These are phyloP conservation scores for Pterostichus madidus DNA, from an alignment of 2,888 invertebrate genomes.

Conservation along the genomic window DNA sequence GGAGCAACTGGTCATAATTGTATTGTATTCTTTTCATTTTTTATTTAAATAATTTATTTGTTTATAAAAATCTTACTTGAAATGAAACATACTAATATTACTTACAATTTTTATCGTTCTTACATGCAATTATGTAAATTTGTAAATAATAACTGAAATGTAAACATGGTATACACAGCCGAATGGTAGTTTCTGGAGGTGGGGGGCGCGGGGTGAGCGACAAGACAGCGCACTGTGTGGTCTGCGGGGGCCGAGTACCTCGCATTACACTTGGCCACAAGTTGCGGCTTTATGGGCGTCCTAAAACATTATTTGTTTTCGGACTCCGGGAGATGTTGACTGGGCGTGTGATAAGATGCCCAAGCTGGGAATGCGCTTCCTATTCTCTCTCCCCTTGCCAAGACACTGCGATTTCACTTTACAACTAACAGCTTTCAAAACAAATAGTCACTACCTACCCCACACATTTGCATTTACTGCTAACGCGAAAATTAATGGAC, in stretches of 20 bases:
- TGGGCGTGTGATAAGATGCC: conserved; percentile 60
- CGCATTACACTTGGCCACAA: conserved; percentile 52
- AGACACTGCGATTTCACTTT: conserved; percentile 28
- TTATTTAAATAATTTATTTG: too few species aligned
- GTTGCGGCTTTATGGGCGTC: conserved; percentile 60
- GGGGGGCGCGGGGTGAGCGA: neutral
- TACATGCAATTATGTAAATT: neutral
- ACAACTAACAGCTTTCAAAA: conserved; percentile 50
- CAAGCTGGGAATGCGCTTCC: conserved; percentile 43
- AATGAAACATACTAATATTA: too few species aligned
- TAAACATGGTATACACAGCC: too few species aligned
- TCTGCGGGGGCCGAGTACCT: conserved; percentile 37
- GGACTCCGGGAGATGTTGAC: conserved; percentile 31
- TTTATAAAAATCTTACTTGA: too few species aligned
- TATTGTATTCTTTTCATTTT: too few species aligned
- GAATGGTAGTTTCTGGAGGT: neutral
- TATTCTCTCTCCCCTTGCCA: neutral
- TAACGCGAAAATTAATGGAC: conserved; percentile 39
- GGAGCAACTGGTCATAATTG: too few species aligned
- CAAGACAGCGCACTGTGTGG: conserved; percentile 24
- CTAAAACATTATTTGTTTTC: conserved; percentile 67
- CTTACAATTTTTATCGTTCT: too few species aligned
- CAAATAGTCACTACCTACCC: conserved; percentile 45
- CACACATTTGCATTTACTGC: conserved; percentile 46
- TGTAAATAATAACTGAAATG: neutral